phyloP scores from a whole-genome alignment of 2,888 invertebrate species.

The Buathra laborator region DNA sequence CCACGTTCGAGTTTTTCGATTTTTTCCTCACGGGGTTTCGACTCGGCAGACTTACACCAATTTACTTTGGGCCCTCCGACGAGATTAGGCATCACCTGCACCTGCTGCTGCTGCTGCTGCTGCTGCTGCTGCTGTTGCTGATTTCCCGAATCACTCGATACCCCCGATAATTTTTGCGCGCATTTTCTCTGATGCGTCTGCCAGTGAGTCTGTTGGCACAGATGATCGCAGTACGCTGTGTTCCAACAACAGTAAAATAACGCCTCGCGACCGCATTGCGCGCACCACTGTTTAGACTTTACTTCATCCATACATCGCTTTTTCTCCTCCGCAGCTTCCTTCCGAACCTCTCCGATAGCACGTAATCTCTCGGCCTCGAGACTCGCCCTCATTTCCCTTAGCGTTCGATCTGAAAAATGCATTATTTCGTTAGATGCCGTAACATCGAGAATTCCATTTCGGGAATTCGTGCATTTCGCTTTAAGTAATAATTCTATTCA shows the following conservation, averaged over 20 bases:
- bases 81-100: constrained; percentile 71
- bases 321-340: constrained; percentile 90
- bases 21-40: constrained; percentile 48
- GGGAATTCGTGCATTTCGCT: no score
- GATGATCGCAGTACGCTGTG: constrained; percentile 96
- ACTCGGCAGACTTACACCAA: constrained; percentile 68
- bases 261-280: constrained; percentile 94
- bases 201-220: constrained; percentile 96
- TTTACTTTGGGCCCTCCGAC: constrained; percentile 71
- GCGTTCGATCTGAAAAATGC: constrained; percentile 88
- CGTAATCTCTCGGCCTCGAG: constrained; percentile 90
- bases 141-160: constrained; percentile 38
- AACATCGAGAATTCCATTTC: no score
- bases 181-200: constrained; percentile 90
- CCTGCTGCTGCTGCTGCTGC: constrained; percentile 60
- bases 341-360: constrained; percentile 88
- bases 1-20: constrained; percentile 39
- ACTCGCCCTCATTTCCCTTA: constrained; percentile 90
- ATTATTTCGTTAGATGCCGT: not conserved
- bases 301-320: constrained; percentile 91
- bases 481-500: no score
- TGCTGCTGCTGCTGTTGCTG: constrained; percentile 57
- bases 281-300: constrained; percentile 97
- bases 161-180: constrained; percentile 83
- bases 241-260: constrained; percentile 98